Evolutionary conservation across 2,797 vertebrate genomes (phyloP).

Genomic region (Neopelma chrysocephalum): DNA sequence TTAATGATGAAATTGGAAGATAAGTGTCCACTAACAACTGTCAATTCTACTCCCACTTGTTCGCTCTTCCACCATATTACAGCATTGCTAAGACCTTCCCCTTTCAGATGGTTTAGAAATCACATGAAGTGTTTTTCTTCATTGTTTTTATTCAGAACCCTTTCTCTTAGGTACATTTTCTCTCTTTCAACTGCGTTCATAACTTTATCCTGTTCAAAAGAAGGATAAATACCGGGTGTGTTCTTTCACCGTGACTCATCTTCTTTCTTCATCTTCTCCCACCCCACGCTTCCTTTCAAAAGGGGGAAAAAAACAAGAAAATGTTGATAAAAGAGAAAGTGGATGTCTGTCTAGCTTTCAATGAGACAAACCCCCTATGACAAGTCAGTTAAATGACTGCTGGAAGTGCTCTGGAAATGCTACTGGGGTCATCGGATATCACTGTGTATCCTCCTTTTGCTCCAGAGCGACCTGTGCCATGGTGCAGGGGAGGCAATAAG

Average conservation of each 20-base stretch:
- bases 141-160: constrained; percentile 14
- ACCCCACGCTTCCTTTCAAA: background rate
- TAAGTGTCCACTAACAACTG: background rate
- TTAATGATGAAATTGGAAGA: constrained; percentile 4
- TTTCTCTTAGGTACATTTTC: background rate
- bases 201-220: background rate
- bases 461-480: accelerated
- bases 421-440: background rate
- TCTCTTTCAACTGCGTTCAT: background rate
- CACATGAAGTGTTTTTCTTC: background rate
- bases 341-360: background rate
- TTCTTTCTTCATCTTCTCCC: background rate
- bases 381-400: constrained; percentile 15
- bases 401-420: background rate
- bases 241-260: constrained; percentile 1
- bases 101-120: background rate
- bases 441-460: background rate
- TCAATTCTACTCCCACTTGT: background rate
- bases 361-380: background rate
- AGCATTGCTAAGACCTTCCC: background rate
- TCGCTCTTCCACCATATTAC: background rate
- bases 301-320: background rate
- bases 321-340: background rate
- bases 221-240: background rate
- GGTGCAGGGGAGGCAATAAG: background rate